Evolutionary conservation across 2,113 vertebrate genomes (phyloP).

Genomic region (Gymnorhina tibicen): DNA sequence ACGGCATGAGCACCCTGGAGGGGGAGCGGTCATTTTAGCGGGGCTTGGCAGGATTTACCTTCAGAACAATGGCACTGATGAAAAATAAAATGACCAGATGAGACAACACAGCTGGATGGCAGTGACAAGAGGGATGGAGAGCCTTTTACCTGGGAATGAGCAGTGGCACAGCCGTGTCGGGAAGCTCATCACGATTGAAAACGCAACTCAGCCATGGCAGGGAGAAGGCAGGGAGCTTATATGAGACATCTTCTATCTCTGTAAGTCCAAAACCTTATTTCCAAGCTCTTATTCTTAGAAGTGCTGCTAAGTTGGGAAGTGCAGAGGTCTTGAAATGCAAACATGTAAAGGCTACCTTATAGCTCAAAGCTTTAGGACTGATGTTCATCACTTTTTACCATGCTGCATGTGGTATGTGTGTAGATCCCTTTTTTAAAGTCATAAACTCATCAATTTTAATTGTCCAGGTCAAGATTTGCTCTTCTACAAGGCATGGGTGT

Average conservation of each 20-base stretch:
- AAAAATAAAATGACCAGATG: background rate
- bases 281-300: background rate
- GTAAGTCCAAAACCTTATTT: background rate
- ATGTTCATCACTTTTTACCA: background rate
- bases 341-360: background rate
- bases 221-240: background rate
- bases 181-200: background rate
- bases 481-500: background rate
- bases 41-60: background rate
- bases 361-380: background rate
- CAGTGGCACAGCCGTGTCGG: accelerated
- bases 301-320: background rate
- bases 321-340: background rate
- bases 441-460: background rate
- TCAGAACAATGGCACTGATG: background rate
- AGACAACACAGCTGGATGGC: background rate
- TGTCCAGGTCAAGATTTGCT: background rate
- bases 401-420: background rate
- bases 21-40: background rate
- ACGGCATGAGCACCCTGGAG: background rate
- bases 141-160: background rate
- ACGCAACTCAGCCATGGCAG: background rate
- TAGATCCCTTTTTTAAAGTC: background rate
- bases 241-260: background rate
- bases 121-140: background rate